Conservation (phyloP, 2,797 vertebrate species). For the Acrossocheilus wenchowensis region DNA sequence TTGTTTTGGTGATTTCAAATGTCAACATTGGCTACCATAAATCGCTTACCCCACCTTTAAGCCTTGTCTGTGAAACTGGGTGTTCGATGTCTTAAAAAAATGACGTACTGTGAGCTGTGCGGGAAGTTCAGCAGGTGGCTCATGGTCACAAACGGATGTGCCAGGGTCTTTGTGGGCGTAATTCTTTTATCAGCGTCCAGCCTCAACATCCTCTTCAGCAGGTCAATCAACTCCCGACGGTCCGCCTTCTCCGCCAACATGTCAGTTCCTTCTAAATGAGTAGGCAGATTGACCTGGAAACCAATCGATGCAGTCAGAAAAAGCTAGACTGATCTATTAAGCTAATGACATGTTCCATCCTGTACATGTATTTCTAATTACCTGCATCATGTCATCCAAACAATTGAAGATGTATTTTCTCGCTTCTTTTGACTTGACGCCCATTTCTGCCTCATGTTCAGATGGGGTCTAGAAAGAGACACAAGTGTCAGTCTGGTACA, state of each 20-base stretch:
- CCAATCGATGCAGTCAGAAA: constrained; percentile 7
- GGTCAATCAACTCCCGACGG: constrained; percentile 95
- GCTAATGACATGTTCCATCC: not conserved
- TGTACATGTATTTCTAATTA: constrained; percentile 59
- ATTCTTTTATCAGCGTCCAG: constrained; percentile 98
- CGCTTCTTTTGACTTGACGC: constrained; percentile 98
- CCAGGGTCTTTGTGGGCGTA: constrained; percentile 96
- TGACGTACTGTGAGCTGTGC: constrained; percentile 93
- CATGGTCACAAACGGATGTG: constrained; percentile 97
- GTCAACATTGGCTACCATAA: too few relatives aligned
- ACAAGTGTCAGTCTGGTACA: not conserved
- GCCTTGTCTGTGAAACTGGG: not conserved
- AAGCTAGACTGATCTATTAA: not conserved
- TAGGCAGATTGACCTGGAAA: constrained; percentile 94
- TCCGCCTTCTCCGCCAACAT: constrained; percentile 99
- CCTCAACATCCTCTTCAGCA: constrained; percentile 98
- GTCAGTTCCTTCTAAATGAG: constrained; percentile 95
- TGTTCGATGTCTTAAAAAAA: not conserved
- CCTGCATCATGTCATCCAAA: constrained; percentile 99
- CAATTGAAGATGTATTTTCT: constrained; percentile 99
- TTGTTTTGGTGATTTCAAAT: too few relatives aligned
- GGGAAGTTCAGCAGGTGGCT: constrained; percentile 96
- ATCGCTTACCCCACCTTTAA: not conserved
- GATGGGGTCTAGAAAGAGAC: constrained; percentile 83
- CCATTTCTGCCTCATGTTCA: constrained; percentile 97